Conservation (phyloP, 2,797 vertebrate genomes). For the Sebastes alutus region DNA sequence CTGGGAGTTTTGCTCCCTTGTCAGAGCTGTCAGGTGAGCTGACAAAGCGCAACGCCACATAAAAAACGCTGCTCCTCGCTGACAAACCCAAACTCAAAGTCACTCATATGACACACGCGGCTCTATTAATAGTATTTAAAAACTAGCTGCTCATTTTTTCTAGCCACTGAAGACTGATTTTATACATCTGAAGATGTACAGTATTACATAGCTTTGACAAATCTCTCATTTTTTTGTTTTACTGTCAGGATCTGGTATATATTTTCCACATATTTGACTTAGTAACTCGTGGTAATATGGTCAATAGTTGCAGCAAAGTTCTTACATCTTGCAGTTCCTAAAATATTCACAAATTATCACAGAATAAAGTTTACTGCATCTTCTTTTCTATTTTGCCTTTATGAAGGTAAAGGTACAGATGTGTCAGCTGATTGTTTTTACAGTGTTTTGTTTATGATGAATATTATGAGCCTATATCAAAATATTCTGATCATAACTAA, state of each 20-base stretch:
- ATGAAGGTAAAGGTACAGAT: not conserved
- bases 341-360: not conserved
- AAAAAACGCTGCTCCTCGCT: constrained; percentile 41
- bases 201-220: not conserved
- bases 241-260: not conserved
- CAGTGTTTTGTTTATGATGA: not conserved
- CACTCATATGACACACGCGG: constrained; percentile 48
- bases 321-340: not conserved
- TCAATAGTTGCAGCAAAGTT: not conserved
- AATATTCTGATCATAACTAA: not conserved
- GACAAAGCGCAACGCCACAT: constrained; percentile 52
- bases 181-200: constrained; percentile 5
- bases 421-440: not conserved
- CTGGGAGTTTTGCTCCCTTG: constrained; percentile 14
- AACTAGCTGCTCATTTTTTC: constrained; percentile 21
- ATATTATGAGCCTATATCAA: not conserved
- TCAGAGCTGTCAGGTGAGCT: constrained; percentile 74
- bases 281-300: not conserved
- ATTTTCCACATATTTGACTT: not conserved
- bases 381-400: not conserved
- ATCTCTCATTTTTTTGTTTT: not conserved
- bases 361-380: not conserved
- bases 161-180: not conserved
- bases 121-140: constrained; percentile 63
- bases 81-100: constrained; percentile 65